A percentile compares a stretch with the other conserved stretches of the same genome.
These are phyloP conservation scores for Coenobita brevimanus DNA, from an alignment of 1,140 invertebrate genomes.

Conservation along the genomic window DNA sequence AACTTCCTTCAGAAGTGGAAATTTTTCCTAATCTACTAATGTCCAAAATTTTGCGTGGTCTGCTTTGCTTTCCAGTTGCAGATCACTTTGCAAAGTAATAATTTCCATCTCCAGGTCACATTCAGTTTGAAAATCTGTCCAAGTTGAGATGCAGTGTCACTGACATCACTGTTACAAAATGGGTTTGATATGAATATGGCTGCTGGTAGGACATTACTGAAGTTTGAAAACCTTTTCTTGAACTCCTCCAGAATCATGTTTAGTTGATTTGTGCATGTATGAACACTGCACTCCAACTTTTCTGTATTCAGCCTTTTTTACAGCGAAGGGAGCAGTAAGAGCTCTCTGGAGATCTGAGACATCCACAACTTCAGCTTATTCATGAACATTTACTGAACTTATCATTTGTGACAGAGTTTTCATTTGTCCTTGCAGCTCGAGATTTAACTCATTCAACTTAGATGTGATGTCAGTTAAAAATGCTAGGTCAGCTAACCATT, in stretches of 20 bases:
- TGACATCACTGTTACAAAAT: background rate
- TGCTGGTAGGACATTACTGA: background rate
- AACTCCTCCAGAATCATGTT: conserved; percentile 16
- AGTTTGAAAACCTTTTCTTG: conserved; percentile 9
- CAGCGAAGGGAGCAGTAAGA: too few species aligned
- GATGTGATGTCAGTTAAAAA: conserved; percentile 31
- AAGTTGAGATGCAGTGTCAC: too few species aligned
- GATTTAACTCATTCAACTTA: conserved; percentile 32
- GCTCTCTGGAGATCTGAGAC: background rate
- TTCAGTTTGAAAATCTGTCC: too few species aligned
- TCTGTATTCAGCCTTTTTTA: background rate
- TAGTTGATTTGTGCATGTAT: conserved; percentile 2
- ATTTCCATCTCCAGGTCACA: too few species aligned
- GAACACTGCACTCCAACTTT: background rate
- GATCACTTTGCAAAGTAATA: conserved; percentile 30
- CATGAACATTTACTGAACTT: too few species aligned
- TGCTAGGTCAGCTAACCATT: conserved; percentile 8
- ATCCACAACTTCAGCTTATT: conserved; percentile 16
- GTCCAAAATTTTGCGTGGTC: conserved; percentile 21
- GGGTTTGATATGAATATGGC: background rate
- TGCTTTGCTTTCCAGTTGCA: conserved; percentile 21
- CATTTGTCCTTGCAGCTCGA: conserved; percentile 23
- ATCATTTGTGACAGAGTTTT: too few species aligned
- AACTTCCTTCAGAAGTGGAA: conserved; percentile 18
- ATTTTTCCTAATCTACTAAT: background rate